Conservation (phyloP, 2,888 invertebrate species). For the Andrena trimmerana region DNA sequence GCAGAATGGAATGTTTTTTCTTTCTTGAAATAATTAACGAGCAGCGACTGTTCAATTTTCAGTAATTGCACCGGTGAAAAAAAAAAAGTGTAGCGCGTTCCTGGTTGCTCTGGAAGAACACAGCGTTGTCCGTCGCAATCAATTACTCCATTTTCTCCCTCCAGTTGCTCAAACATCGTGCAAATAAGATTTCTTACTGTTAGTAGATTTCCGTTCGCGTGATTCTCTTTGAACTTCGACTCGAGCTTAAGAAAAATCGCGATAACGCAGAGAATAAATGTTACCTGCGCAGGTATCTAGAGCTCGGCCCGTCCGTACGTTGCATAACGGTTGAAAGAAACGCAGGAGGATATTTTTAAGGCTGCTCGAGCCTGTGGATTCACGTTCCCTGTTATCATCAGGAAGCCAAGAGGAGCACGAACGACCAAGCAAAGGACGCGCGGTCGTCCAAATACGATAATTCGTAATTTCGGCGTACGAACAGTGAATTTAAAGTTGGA, state of each 20-base stretch:
- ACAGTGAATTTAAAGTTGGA: slow-evolving; percentile 32
- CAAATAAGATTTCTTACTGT: too few species aligned
- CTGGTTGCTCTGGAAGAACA: slow-evolving; percentile 10
- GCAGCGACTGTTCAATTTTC: neutral
- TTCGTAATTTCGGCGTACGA: slow-evolving; percentile 48
- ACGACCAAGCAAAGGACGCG: slow-evolving; percentile 46
- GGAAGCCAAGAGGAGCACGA: slow-evolving; percentile 43
- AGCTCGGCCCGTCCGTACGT: neutral
- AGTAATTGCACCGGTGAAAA: neutral
- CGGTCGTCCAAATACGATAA: slow-evolving; percentile 40
- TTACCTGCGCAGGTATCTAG: neutral
- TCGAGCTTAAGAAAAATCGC: neutral
- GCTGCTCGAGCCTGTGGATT: slow-evolving; percentile 24
- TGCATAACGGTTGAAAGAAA: slow-evolving; percentile 28
- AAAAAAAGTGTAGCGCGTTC: neutral
- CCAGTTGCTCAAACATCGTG: neutral
- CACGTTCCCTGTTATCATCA: slow-evolving; percentile 46
- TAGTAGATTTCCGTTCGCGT: too few species aligned
- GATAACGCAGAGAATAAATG: neutral
- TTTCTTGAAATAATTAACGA: neutral
- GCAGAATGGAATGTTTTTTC: neutral
- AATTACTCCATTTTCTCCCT: neutral
- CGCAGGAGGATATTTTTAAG: neutral
- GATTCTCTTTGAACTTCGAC: too few species aligned
- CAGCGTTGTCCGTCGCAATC: neutral